Conservation (phyloP, 2,888 invertebrate genomes). For the Carpatolechia fugitivella region DNA sequence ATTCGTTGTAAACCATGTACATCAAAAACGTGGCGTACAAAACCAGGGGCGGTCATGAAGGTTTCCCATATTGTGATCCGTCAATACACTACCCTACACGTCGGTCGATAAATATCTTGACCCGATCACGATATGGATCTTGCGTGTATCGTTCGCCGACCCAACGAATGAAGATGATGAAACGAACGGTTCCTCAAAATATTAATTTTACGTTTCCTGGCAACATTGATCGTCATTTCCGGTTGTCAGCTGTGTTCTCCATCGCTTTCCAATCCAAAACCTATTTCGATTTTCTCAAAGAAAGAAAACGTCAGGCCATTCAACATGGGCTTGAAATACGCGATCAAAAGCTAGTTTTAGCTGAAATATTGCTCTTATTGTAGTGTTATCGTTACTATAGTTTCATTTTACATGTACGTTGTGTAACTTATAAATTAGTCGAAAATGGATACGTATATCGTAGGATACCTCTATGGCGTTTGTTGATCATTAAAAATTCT, state of each 20-base stretch:
- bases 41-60: no score
- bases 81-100: no score
- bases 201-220: conserved; percentile 32
- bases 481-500: conserved; percentile 78
- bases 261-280: conserved; percentile 72
- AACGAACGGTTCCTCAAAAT: no score
- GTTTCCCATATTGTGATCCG: no score
- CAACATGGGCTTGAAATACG: conserved; percentile 79
- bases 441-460: conserved; percentile 78
- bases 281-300: conserved; percentile 76
- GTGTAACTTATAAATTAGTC: conserved; percentile 75
- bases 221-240: conserved; percentile 57
- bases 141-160: no score
- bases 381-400: conserved; percentile 78
- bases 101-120: no score
- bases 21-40: no score
- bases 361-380: conserved; percentile 78
- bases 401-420: conserved; percentile 77
- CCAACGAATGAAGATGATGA: no score
- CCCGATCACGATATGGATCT: no score
- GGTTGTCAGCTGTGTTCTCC: conserved; percentile 76
- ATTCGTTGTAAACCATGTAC: no score
- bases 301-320: conserved; percentile 78
- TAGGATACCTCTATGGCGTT: conserved; percentile 77
- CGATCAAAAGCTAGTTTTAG: conserved; percentile 78